Conservation (phyloP, 2,113 vertebrate genomes). For the Phrynocephalus versicolor region DNA sequence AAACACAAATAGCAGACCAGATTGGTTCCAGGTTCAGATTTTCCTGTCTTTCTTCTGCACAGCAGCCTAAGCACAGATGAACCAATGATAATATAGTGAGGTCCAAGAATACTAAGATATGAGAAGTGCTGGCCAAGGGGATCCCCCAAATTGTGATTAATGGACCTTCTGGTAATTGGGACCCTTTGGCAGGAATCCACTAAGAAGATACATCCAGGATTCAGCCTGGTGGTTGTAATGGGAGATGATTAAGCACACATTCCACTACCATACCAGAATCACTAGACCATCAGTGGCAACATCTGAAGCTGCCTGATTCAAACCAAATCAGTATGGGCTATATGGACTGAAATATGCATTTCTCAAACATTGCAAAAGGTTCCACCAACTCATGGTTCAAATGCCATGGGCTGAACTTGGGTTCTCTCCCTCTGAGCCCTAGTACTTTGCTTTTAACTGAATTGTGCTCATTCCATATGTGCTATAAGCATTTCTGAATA, state of each 20-base stretch:
- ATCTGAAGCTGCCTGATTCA: background rate
- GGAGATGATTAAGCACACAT: too few species aligned
- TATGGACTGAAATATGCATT: accelerated
- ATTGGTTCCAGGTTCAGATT: too few species aligned
- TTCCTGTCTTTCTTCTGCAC: too few species aligned
- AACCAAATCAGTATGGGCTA: background rate
- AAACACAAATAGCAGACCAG: background rate
- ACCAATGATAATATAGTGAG: too few species aligned
- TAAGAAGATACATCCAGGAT: background rate
- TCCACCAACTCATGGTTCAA: background rate
- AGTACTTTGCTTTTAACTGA: background rate
- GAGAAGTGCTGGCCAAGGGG: background rate
- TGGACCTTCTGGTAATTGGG: too few species aligned
- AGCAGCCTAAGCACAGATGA: too few species aligned
- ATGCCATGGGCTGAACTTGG: background rate
- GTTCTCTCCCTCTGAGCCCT: background rate
- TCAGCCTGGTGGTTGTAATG: background rate
- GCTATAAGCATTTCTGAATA: background rate
- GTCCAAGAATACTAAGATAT: too few species aligned
- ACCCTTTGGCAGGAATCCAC: too few species aligned
- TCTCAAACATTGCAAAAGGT: background rate
- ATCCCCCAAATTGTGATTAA: too few species aligned
- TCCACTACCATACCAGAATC: background rate
- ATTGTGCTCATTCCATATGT: background rate
- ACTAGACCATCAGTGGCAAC: background rate